phyloP scores from a whole-genome alignment of 2,797 vertebrate species.

The Valencia hispanica region DNA sequence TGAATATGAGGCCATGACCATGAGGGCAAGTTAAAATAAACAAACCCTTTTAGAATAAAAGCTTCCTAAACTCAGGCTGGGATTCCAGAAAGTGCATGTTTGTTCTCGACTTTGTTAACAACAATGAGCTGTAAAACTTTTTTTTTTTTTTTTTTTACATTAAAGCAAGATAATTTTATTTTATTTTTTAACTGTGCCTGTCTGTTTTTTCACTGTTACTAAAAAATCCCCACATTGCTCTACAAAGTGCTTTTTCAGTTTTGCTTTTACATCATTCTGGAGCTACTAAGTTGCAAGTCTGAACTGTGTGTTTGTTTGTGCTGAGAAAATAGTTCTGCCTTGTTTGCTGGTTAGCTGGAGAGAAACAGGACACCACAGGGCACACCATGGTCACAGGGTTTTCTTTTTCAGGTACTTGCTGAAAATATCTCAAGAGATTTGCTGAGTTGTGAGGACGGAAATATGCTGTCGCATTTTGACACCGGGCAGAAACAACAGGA shows the following conservation, averaged over 20 bases:
- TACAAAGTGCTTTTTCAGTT: background rate
- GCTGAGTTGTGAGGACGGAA: conserved; percentile 73
- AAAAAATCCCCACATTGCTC: background rate
- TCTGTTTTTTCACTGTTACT: background rate
- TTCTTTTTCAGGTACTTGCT: conserved; percentile 80
- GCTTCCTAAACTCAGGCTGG: background rate
- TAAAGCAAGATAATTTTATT: background rate
- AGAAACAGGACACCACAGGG: conserved; percentile 65
- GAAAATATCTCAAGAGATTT: conserved; percentile 77
- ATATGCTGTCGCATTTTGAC: conserved; percentile 61
- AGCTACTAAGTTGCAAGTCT: background rate
- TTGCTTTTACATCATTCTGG: background rate
- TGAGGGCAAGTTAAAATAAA: background rate
- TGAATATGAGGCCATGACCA: background rate
- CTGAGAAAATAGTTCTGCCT: conserved; percentile 37
- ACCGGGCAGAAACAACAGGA: conserved; percentile 59
- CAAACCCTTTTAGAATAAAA: background rate
- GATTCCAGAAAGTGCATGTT: background rate
- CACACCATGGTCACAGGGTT: conserved; percentile 53
- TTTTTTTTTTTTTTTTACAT: background rate
- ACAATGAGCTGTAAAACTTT: conserved; percentile 1
- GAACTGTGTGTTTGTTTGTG: conserved; percentile 20
- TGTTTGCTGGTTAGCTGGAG: conserved; percentile 54
- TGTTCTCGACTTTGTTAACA: background rate
- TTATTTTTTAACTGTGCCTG: background rate